phyloP scores from a whole-genome alignment of 2,113 vertebrate species.

The Ceyx margarethae region DNA sequence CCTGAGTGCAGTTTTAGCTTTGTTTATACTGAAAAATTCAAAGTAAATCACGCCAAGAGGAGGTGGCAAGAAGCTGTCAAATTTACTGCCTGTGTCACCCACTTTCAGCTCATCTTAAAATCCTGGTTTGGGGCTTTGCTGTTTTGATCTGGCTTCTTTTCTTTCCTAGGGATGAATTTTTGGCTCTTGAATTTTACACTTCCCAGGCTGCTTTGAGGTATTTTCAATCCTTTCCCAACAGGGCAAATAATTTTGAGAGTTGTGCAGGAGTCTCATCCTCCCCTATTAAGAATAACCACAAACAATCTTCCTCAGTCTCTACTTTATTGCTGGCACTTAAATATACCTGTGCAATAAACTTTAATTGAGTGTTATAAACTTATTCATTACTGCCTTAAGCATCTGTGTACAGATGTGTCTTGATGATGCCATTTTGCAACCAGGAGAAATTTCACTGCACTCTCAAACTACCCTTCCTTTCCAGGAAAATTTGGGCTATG shows the following conservation, averaged over 20 bases:
- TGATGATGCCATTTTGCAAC: not conserved
- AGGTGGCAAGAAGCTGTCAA: constrained; percentile 24
- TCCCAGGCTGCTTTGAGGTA: not conserved
- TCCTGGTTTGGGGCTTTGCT: not conserved
- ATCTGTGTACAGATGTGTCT: constrained; percentile 1
- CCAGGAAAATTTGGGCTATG: not conserved
- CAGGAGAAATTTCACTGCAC: not conserved
- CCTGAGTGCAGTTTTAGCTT: not conserved
- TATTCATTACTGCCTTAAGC: not conserved
- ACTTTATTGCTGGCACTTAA: not conserved
- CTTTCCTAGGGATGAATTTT: constrained; percentile 1
- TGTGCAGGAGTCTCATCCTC: not conserved
- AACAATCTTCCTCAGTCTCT: not conserved
- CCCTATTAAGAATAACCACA: not conserved
- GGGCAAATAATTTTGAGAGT: not conserved
- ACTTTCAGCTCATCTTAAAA: not conserved
- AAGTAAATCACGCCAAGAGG: constrained; percentile 3
- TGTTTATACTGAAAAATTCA: not conserved
- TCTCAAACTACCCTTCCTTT: not conserved
- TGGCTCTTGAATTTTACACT: constrained; percentile 20
- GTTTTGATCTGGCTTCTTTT: constrained; percentile 42
- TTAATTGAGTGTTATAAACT: constrained; percentile 25
- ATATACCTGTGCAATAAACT: constrained; percentile 12
- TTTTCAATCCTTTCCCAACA: not conserved
- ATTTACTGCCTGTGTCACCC: constrained; percentile 10